A percentile compares a stretch with the other conserved stretches of the same genome.
phyloP scores from a whole-genome alignment of 2,113 vertebrate species.

The Syrrhaptes paradoxus region DNA sequence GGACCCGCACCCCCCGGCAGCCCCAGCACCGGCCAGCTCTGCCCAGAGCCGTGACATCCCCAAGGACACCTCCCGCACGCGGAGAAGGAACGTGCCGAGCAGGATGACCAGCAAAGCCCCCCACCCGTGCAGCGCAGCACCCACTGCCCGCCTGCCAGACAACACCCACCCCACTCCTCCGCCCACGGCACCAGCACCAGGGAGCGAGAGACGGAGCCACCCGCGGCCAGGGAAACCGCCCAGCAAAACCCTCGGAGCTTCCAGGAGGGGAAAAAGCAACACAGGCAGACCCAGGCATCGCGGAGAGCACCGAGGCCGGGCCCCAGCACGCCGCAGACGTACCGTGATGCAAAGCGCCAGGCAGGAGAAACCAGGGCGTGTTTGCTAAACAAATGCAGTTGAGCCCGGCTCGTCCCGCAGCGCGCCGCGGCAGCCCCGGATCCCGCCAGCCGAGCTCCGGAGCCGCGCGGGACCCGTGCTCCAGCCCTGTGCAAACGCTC shows the following conservation, averaged over 20 bases:
- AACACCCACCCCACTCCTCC: not conserved
- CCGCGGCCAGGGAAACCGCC: not conserved
- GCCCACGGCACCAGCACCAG: not conserved
- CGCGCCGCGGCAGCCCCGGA: not conserved
- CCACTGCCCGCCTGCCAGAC: not conserved
- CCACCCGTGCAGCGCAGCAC: not conserved
- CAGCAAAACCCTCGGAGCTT: not conserved
- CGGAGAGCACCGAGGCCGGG: not conserved
- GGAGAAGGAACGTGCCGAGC: fast-evolving
- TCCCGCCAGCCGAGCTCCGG: not conserved
- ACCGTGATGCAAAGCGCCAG: not conserved
- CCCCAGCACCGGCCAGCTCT: too few species aligned
- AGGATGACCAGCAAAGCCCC: too few species aligned
- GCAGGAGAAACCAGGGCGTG: not conserved
- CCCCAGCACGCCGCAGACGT: not conserved
- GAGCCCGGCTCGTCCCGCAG: not conserved
- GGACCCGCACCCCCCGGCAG: too few species aligned
- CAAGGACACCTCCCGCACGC: too few species aligned
- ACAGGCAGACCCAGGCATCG: not conserved
- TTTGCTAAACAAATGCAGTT: not conserved
- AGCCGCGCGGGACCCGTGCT: not conserved
- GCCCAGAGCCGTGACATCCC: too few species aligned
- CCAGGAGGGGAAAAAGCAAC: not conserved
- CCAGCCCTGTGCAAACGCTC: not conserved
- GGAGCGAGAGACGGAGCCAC: not conserved